phyloP scores from a whole-genome alignment of 2,113 vertebrate species.

The Glaucomys volans region DNA sequence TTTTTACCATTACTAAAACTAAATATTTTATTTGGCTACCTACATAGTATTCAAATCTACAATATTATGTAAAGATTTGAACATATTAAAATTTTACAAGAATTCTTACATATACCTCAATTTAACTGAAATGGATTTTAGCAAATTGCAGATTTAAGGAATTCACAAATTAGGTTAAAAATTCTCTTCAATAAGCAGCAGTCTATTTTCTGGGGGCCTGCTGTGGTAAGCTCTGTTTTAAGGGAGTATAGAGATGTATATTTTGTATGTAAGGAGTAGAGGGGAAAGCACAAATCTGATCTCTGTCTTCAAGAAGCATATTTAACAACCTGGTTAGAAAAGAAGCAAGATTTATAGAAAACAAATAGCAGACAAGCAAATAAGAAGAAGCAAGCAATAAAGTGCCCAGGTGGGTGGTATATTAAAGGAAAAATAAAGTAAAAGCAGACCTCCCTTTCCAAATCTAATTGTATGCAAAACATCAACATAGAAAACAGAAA shows the following conservation, averaged over 20 bases:
- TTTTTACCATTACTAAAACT: conserved; percentile 32
- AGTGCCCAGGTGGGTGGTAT: not conserved
- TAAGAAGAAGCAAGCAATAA: not conserved
- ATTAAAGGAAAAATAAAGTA: not conserved
- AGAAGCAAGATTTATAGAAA: not conserved
- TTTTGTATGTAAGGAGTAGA: not conserved
- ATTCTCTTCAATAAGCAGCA: not conserved
- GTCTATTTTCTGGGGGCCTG: not conserved
- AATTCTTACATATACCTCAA: not conserved
- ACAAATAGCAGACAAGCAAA: not conserved
- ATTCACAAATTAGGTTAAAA: conserved; percentile 39
- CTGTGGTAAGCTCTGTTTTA: not conserved
- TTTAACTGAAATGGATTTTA: conserved; percentile 50
- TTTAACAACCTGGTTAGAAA: not conserved
- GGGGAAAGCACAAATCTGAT: not conserved
- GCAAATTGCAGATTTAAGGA: conserved; percentile 19
- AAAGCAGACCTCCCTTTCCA: not conserved
- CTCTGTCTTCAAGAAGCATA: not conserved
- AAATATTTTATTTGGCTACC: conserved; percentile 52
- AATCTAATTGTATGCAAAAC: not conserved
- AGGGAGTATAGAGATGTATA: not conserved
- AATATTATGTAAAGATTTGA: conserved; percentile 28
- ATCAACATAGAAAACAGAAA: not conserved
- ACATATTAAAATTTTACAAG: conserved; percentile 40
- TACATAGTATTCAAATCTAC: conserved; percentile 4